These are phyloP conservation scores for Muschampia plurimacula DNA, from an alignment of 2,888 invertebrate genomes.

Conservation along the genomic window DNA sequence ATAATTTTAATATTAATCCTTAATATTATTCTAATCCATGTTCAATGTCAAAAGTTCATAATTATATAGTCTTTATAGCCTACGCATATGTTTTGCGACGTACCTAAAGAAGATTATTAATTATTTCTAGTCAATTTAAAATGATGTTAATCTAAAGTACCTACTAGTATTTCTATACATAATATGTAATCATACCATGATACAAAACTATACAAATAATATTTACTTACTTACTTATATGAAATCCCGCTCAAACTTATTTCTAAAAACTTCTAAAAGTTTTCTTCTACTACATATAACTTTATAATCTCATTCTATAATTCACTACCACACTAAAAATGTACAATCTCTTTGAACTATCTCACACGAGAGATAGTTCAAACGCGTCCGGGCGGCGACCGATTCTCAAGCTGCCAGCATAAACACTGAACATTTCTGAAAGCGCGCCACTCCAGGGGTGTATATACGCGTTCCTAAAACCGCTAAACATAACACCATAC, in stretches of 20 bases:
- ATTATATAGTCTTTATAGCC: too few relatives aligned
- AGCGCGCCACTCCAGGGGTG: slow-evolving; percentile 57
- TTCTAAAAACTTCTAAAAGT: slow-evolving; percentile 18
- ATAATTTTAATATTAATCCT: too few relatives aligned
- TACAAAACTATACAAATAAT: not conserved
- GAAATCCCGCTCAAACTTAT: slow-evolving; percentile 3
- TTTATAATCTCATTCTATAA: not conserved
- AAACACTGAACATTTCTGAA: slow-evolving; percentile 62
- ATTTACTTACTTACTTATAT: not conserved
- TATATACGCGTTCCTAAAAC: slow-evolving; percentile 30
- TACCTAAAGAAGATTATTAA: too few relatives aligned
- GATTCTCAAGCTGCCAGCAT: slow-evolving; percentile 55
- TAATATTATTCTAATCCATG: too few relatives aligned
- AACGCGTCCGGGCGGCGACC: slow-evolving; percentile 50
- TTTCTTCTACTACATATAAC: not conserved
- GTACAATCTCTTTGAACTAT: not conserved
- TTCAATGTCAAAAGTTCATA: too few relatives aligned
- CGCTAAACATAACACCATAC: slow-evolving; percentile 23
- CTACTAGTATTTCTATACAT: too few relatives aligned
- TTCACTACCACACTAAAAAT: not conserved
- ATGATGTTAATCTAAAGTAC: too few relatives aligned
- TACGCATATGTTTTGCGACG: too few relatives aligned
- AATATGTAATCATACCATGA: too few relatives aligned
- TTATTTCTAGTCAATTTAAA: too few relatives aligned
- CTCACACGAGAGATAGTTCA: slow-evolving; percentile 5